Evolutionary conservation across 2,888 invertebrate species (phyloP), one percentile per base, ranked within the genome.

Genomic region (Synergus japonicus): DNA sequence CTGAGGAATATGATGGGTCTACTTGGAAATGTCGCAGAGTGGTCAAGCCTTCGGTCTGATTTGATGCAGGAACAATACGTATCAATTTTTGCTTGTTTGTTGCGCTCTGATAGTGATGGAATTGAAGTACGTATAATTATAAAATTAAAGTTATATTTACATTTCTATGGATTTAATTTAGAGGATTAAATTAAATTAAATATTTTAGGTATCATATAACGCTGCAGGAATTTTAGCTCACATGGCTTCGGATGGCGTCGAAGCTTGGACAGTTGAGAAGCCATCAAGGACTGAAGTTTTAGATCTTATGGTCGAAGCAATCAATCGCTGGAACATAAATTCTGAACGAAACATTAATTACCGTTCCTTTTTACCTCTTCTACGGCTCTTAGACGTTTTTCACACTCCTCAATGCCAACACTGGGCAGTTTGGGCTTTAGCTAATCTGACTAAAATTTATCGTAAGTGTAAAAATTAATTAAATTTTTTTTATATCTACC

Each of bases 1-100:
- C 93, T 99, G 69, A 94, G 99, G 73, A 99, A 99, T 92, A 99
- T 99, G 99, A 98, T 99, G 98, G 99, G 99, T 1, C 93, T 97
- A 13, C 93, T 98, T 84, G 99, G 99, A 8, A 99, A 99, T 92
- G 98, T 99, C 9, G 98, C 99, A 0, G 99, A 99, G 93, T 99
- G 99, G 0, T 94, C 95, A 79, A 93, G 95, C 84, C 93, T 99
- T 29, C 94, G 99, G 43, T 94, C 95, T 5, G 95, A 96, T 84
- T 93, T 99, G 77, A 97, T 99, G 97, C 96, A 96, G 81, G 93
- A 95, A 80, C 95, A 96, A 86, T 98, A 97, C 92, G 95, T 99
- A 49, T 93, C 94, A 2, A 97, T 98, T 4, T 98, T 99, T 93
- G 96, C 97, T 82, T 95, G 96, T 80, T 94, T 99, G 73, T 93